Evolutionary conservation across 2,888 invertebrate species (phyloP).

Genomic region (Lucinisca nassula): DNA sequence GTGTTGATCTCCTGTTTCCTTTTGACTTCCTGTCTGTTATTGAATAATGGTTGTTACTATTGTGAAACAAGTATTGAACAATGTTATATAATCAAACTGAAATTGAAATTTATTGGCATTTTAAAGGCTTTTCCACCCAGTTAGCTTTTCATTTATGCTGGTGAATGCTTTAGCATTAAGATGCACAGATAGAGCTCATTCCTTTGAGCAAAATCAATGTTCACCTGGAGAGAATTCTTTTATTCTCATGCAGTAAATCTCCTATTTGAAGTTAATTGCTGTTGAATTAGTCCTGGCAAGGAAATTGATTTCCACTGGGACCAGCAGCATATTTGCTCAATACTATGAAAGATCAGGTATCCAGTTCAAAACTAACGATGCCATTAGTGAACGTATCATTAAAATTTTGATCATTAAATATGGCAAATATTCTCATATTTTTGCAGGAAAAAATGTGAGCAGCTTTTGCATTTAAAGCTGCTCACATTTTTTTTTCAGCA

Average conservation of each 20-base stretch:
- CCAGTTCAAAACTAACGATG: no score
- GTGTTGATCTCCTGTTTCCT: no score
- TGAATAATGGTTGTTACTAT: no score
- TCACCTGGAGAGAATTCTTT: neutral
- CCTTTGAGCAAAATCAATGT: neutral
- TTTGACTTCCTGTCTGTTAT: no score
- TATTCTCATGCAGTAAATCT: neutral
- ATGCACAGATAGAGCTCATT: neutral
- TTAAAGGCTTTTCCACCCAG: neutral
- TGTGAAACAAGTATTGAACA: neutral
- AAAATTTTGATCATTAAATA: no score
- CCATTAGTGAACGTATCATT: no score
- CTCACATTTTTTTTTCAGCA: no score
- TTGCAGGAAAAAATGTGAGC: no score
- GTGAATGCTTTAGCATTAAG: neutral
- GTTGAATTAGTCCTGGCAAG: neutral
- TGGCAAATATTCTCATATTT: no score
- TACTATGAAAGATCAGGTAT: neutral
- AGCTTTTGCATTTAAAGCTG: no score
- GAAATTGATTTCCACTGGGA: conserved; percentile 11
- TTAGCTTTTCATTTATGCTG: neutral
- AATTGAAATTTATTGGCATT: neutral
- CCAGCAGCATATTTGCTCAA: neutral
- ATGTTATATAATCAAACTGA: neutral
- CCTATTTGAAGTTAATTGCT: neutral